Base-by-base conservation (phyloP, 1,140 invertebrate genomes). In the Pteromalus puparum region DNA sequence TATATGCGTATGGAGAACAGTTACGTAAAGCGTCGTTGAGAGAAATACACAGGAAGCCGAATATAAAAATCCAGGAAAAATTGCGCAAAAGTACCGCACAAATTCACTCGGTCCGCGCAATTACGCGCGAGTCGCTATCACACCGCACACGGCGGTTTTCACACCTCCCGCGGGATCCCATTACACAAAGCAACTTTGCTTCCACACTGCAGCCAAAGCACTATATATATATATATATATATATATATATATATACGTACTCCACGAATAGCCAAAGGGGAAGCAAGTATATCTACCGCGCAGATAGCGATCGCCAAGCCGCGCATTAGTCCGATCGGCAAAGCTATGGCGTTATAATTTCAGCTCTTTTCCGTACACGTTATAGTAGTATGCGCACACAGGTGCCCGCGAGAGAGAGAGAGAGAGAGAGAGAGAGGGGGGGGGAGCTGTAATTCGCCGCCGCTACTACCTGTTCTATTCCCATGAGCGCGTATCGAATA, bases 141-240 rank as follows among this genome's bases (percentile, higher is more conserved):
- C 48, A n/a, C 3, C 21, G n/a, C 4, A 42, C n/a, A 26, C 65
- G n/a, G 53, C 15, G 78, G 67, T 72, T 81, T 81, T 81, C 67
- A 48, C 67, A 81, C 78, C 78, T 81, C 24, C 53, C 24, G 7
- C 15, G 34, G 10, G 21, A 13, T 28, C 74, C 38, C 38, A 48
- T 38, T 75, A 48, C 74, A 24, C 5, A 61, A 61, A 61, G 18
- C 18, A 6, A 61, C 53, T 61, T 6, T 61, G 48, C 53, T 61
- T 21, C 53, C 18, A 61, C 34, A 30, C 6, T 0, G 26, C 70
- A 42, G 38, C 4, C 26, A 38, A 12, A 38, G 15, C 9, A 42
- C 18, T n/a, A 7, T 7, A 61, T 61, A 61, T n/a, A 53, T 15
- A 5, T 53, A 18, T 53, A 53, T 18, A 2, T 18, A 18, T 48